Conservation (phyloP, 2,797 vertebrate genomes). For the Halcyon leucocephala region DNA sequence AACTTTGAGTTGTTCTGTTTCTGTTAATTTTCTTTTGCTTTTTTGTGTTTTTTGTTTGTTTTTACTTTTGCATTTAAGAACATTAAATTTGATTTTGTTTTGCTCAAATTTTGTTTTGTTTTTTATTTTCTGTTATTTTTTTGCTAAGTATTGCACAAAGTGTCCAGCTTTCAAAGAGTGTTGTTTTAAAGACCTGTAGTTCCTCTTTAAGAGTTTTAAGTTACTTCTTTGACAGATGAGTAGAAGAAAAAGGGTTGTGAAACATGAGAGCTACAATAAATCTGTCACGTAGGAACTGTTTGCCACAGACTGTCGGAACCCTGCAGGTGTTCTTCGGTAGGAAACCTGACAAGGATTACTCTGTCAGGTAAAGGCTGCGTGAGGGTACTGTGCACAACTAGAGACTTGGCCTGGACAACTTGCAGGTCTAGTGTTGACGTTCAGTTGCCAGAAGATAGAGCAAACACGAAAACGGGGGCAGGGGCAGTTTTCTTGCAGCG, state of each 20-base stretch:
- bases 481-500: neutral
- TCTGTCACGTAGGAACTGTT: neutral
- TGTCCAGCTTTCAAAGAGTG: conserved; percentile 69
- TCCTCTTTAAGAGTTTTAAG: neutral
- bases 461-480: neutral
- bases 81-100: conserved; percentile 99
- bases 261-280: neutral
- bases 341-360: neutral
- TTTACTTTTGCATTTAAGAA: conserved; percentile 95
- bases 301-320: neutral
- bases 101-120: conserved; percentile 90
- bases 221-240: conserved; percentile 26
- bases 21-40: conserved; percentile 88
- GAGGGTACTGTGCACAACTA: neutral
- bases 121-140: conserved; percentile 88
- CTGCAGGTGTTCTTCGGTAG: neutral
- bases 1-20: conserved; percentile 85
- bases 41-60: conserved; percentile 91
- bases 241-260: conserved; percentile 24
- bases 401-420: neutral
- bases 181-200: conserved; percentile 10
- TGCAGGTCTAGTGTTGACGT: neutral
- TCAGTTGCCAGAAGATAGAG: neutral
- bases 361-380: neutral
- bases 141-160: conserved; percentile 82